Conservation (phyloP, 2,113 vertebrate genomes). For the Poeciliopsis retropinna region DNA sequence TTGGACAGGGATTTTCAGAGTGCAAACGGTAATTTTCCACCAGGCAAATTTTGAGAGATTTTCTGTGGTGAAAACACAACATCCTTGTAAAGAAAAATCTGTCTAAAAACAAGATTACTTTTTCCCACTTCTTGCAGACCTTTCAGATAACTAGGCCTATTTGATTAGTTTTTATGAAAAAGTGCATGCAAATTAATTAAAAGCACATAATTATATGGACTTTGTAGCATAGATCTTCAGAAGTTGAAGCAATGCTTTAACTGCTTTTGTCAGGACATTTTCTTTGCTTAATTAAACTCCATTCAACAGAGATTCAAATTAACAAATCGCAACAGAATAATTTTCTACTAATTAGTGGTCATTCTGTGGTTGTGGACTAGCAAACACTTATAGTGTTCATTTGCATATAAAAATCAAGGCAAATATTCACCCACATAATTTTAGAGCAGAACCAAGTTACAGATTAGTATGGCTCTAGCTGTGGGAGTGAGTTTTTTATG, state of each 20-base stretch:
- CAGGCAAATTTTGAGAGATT: too few relatives aligned
- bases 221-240: background rate
- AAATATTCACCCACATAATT: too few relatives aligned
- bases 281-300: background rate
- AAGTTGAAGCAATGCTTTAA: background rate
- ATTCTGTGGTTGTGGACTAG: background rate
- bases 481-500: background rate
- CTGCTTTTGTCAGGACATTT: background rate
- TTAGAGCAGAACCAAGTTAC: background rate
- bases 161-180: too few relatives aligned
- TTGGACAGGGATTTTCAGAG: too few relatives aligned
- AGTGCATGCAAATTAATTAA: too few relatives aligned
- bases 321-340: background rate
- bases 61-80: too few relatives aligned
- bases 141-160: too few relatives aligned
- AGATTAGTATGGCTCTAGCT: background rate
- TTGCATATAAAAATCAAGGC: background rate
- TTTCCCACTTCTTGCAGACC: too few relatives aligned
- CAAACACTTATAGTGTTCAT: background rate
- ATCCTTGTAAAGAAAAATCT: too few relatives aligned
- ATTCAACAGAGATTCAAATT: background rate
- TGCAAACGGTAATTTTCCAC: too few relatives aligned
- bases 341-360: background rate
- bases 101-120: too few relatives aligned
- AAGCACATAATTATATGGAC: too few relatives aligned